Evolutionary conservation across 1,140 invertebrate genomes (phyloP), one percentile per base, ranked within the genome.

Genomic region (Coelopa frigida): DNA sequence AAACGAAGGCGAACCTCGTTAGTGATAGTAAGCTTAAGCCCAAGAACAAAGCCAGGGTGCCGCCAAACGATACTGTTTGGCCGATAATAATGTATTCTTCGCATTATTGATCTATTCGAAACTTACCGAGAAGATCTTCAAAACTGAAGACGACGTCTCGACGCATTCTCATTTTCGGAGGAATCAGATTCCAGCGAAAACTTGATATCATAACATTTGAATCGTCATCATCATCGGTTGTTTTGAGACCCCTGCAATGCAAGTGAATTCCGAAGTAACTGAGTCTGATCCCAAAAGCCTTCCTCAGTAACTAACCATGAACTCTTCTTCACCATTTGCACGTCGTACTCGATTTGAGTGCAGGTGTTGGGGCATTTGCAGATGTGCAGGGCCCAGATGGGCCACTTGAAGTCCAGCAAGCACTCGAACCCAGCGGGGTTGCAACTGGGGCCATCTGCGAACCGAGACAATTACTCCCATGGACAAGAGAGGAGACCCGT

Each of bases 71-170:
- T 8, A 66, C 63, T 66, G 24, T n/a, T 21, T 22, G 22, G 17
- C 2, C 37, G 8, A 20, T 39, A 6, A 15, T 3, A 20, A 21
- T 3, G 6, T 1, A 20, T 4, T 18, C 22, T n/a, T 6, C 20
- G n/a, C n/a, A n/a, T n/a, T n/a, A n/a, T n/a, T n/a, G n/a, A n/a
- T n/a, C n/a, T 29, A 21, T 22, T 22, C 8, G 5, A 3, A 11
- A 23, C 44, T 33, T 37, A 65, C 64, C 64, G 8, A 68, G 52
- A 11, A 70, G 54, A 52, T 72, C 68, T 33, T 66, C 70, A 47
- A 70, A 66, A 27, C 70, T 68, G 21, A 70, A 72, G 1, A 72
- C 54, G 8, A 72, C 59, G 50, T 72, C 70, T 3, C 69, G 50
- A 8, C 68, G 52, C 22, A 71, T 51, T 1, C 69, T 52, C 2